Evolutionary conservation across 2,113 vertebrate genomes (phyloP).

Genomic region (Macquaria australasica): DNA sequence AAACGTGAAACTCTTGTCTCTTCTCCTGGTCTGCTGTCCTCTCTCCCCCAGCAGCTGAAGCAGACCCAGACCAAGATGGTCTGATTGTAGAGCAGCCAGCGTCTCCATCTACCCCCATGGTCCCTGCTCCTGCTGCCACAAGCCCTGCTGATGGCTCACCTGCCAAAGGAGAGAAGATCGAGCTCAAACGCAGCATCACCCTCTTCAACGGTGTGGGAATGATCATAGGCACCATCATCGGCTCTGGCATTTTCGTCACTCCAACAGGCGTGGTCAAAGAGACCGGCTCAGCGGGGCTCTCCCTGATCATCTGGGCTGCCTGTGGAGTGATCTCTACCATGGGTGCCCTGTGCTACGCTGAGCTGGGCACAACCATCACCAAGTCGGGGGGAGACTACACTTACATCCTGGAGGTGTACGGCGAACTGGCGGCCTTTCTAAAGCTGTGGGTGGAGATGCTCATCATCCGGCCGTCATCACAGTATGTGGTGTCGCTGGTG

Average conservation of each 20-base stretch:
- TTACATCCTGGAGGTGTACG: constrained; percentile 84
- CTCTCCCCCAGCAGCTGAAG: constrained; percentile 22
- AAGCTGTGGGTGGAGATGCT: constrained; percentile 87
- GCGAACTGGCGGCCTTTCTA: constrained; percentile 81
- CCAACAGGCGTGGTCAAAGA: constrained; percentile 83
- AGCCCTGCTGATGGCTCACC: constrained; percentile 7
- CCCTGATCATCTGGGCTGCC: constrained; percentile 80
- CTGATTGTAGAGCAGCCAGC: constrained; percentile 52
- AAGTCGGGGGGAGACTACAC: constrained; percentile 86
- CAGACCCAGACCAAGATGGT: constrained; percentile 57
- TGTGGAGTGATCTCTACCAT: constrained; percentile 83
- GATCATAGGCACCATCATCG: constrained; percentile 86
- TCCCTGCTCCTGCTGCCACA: constrained; percentile 10
- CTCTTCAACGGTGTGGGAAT: constrained; percentile 84
- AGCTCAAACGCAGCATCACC: constrained; percentile 84
- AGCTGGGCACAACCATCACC: constrained; percentile 84
- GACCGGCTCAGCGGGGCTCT: constrained; percentile 81
- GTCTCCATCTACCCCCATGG: constrained; percentile 57
- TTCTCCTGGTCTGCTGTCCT: constrained; percentile 7
- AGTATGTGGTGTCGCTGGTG: constrained; percentile 85
- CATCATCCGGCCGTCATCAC: constrained; percentile 84
- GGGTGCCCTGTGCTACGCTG: constrained; percentile 85
- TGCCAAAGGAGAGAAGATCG: constrained; percentile 69
- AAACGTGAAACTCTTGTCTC: not conserved
- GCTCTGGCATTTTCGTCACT: constrained; percentile 84